phyloP scores from a whole-genome alignment of 2,888 invertebrate genomes.

The Diadromus collaris region DNA sequence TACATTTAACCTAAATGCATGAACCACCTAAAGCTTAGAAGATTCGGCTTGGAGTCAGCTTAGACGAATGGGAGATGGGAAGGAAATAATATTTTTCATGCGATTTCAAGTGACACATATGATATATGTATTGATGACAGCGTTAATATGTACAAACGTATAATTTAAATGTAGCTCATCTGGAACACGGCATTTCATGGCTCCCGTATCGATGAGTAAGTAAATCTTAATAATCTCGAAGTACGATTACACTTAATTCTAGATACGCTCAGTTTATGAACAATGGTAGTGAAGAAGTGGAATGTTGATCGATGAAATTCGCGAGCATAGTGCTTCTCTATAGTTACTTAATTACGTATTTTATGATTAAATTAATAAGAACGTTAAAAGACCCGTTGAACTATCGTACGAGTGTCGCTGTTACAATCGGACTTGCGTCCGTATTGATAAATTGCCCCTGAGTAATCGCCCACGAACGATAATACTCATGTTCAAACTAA shows the following conservation, averaged over 20 bases:
- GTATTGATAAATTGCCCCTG: constrained; percentile 30
- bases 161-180: constrained; percentile 55
- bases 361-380: constrained; percentile 32
- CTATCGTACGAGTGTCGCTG: constrained; percentile 22
- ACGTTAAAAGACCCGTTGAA: constrained; percentile 21
- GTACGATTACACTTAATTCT: constrained; percentile 41
- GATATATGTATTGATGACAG: constrained; percentile 58
- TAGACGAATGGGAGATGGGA: not conserved
- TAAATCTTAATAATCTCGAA: constrained; percentile 47
- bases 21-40: no score
- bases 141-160: constrained; percentile 62
- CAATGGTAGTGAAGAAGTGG: constrained; percentile 34
- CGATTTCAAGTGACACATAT: constrained; percentile 38
- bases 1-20: no score
- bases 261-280: constrained; percentile 31
- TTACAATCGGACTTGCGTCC: constrained; percentile 2
- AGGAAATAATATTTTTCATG: constrained; percentile 3
- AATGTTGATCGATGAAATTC: constrained; percentile 28
- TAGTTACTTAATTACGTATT: constrained; percentile 29
- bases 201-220: constrained; percentile 24
- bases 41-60: no score
- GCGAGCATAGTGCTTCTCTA: constrained; percentile 25
- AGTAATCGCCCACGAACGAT: constrained; percentile 40
- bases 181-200: constrained; percentile 36
- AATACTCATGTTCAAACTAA: constrained; percentile 26